Conservation (phyloP, 2,888 invertebrate species). For the Nycteola revayana region DNA sequence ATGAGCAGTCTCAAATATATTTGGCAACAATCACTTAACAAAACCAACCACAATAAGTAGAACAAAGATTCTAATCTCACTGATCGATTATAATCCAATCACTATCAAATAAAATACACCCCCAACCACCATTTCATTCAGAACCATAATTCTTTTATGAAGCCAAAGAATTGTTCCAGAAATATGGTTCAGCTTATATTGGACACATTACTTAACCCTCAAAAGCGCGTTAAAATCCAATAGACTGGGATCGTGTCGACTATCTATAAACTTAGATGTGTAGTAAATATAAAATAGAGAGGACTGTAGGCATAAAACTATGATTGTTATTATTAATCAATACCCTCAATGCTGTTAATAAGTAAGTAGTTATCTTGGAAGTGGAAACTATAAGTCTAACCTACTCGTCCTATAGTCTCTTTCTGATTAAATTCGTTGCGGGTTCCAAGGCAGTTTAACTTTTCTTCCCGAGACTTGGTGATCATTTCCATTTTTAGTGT, state of each 20-base stretch:
- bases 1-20: conserved; percentile 21
- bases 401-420: too few relatives aligned
- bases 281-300: conserved; percentile 19
- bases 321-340: too few relatives aligned
- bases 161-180: conserved; percentile 19
- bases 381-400: too few relatives aligned
- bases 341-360: too few relatives aligned
- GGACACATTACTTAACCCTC: conserved; percentile 69
- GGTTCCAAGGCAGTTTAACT: too few relatives aligned
- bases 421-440: too few relatives aligned
- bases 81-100: conserved; percentile 73
- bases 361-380: neutral
- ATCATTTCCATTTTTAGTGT: too few relatives aligned
- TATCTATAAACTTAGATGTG: conserved; percentile 32
- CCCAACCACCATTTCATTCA: conserved; percentile 34
- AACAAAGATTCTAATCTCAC: conserved; percentile 54
- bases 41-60: conserved; percentile 31
- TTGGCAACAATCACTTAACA: conserved; percentile 43
- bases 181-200: conserved; percentile 39
- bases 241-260: conserved; percentile 54
- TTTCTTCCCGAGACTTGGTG: too few relatives aligned
- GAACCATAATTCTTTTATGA: conserved; percentile 42
- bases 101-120: conserved; percentile 68
- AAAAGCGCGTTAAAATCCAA: conserved; percentile 74
- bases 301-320: conserved; percentile 14